Evolutionary conservation across 2,113 vertebrate species (phyloP).

Genomic region (Antennarius striatus): DNA sequence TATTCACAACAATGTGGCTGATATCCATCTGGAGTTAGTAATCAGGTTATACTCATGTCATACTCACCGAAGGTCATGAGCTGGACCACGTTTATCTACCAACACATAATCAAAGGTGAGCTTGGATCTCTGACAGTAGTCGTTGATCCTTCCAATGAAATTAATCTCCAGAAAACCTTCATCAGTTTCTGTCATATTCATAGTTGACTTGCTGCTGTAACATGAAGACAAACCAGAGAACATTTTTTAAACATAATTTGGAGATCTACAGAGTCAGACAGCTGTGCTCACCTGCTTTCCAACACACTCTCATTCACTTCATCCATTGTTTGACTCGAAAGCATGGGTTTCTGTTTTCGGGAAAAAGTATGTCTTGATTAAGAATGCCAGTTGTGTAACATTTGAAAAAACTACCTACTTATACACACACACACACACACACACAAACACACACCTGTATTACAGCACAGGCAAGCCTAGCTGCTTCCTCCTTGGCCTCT

Average conservation of each 20-base stretch:
- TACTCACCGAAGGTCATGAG: slow-evolving; percentile 67
- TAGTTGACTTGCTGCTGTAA: slow-evolving; percentile 31
- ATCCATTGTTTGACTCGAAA: slow-evolving; percentile 1
- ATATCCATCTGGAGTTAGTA: no score
- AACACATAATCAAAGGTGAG: background rate
- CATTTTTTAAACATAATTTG: no score
- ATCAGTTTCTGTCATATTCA: slow-evolving; percentile 11
- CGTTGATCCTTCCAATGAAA: slow-evolving; percentile 57
- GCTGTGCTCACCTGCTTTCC: slow-evolving; percentile 43
- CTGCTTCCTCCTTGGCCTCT: slow-evolving; percentile 75
- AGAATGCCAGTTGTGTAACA: background rate
- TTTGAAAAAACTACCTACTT: background rate
- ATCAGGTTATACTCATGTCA: background rate
- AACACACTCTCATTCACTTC: slow-evolving; percentile 10
- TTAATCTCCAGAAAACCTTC: slow-evolving; percentile 34
- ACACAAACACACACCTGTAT: slow-evolving; percentile 43
- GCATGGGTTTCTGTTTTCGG: slow-evolving; percentile 12
- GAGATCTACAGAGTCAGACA: background rate
- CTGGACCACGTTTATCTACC: slow-evolving; percentile 42
- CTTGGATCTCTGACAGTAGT: slow-evolving; percentile 57
- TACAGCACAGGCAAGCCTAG: slow-evolving; percentile 53
- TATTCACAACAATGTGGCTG: background rate
- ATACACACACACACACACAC: slow-evolving; percentile 26
- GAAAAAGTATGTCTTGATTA: background rate
- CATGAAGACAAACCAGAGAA: background rate